A percentile compares a stretch with the other conserved stretches of the same genome.
phyloP scores from a whole-genome alignment of 92 coral and sea anemone species.

The Parazoanthus atlanticus region DNA sequence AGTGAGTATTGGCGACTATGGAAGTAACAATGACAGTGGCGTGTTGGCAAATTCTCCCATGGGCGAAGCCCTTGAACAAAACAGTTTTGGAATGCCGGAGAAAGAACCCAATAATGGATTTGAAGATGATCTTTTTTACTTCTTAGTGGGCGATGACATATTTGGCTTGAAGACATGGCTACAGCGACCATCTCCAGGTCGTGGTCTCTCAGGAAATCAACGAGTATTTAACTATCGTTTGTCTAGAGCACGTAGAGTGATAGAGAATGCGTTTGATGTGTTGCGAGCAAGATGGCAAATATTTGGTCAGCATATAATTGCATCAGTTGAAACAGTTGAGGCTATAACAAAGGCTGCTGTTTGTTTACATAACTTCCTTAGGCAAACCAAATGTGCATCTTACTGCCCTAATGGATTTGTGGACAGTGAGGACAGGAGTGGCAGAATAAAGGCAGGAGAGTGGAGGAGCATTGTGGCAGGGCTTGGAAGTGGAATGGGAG shows the following conservation, averaged over 20 bases:
- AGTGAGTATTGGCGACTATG: constrained; percentile 66
- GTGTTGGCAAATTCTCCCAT: constrained; percentile 61
- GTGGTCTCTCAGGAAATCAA: constrained; percentile 55
- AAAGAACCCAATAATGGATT: constrained; percentile 56
- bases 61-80: constrained; percentile 64
- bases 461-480: constrained; percentile 47
- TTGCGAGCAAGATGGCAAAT: constrained; percentile 74
- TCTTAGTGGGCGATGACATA: constrained; percentile 65
- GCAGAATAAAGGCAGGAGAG: constrained; percentile 58
- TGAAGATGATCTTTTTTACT: constrained; percentile 51
- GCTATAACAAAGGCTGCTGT: constrained; percentile 67
- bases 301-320: constrained; percentile 60
- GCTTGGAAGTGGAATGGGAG: constrained; percentile 27
- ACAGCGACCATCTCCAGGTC: constrained; percentile 73
- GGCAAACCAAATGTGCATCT: constrained; percentile 62
- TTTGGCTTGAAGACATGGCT: constrained; percentile 60
- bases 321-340: constrained; percentile 73
- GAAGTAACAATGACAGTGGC: constrained; percentile 73
- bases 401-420: constrained; percentile 67
- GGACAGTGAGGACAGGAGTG: constrained; percentile 60
- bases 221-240: constrained; percentile 70
- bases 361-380: constrained; percentile 71
- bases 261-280: constrained; percentile 74
- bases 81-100: constrained; percentile 56
- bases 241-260: constrained; percentile 67